A percentile compares a stretch with the other conserved stretches of the same genome.
Evolutionary conservation across 2,113 vertebrate genomes (phyloP).

Genomic region (Boulengeromyrus knoepffleri): DNA sequence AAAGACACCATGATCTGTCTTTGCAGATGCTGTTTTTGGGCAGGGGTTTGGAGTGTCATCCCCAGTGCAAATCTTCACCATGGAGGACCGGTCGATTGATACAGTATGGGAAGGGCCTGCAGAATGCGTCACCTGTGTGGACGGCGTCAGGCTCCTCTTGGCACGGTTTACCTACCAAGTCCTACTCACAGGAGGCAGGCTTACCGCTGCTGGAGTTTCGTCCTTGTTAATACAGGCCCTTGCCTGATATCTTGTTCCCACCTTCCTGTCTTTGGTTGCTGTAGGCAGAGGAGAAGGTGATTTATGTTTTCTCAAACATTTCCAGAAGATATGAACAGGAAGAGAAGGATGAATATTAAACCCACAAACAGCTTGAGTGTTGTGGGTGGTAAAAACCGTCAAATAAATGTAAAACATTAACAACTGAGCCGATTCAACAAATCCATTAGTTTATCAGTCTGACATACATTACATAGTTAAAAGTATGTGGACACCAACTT

Average conservation of each 20-base stretch:
- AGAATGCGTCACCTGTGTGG: background rate
- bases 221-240: background rate
- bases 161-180: background rate
- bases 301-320: background rate
- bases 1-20: background rate
- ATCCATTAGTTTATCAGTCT: background rate
- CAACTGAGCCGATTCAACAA: background rate
- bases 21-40: background rate
- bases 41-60: background rate
- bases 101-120: background rate
- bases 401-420: background rate
- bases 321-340: background rate
- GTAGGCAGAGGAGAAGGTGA: background rate
- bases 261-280: background rate
- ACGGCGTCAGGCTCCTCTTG: background rate
- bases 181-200: background rate
- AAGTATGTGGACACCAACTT: background rate
- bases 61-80: background rate
- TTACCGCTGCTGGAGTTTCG: background rate
- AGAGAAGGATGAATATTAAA: background rate
- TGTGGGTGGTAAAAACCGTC: background rate
- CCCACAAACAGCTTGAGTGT: background rate
- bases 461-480: background rate
- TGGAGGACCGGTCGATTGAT: background rate
- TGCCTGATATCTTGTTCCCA: background rate